Evolutionary conservation across 2,113 vertebrate genomes (phyloP).

Genomic region (Antigone vipio): DNA sequence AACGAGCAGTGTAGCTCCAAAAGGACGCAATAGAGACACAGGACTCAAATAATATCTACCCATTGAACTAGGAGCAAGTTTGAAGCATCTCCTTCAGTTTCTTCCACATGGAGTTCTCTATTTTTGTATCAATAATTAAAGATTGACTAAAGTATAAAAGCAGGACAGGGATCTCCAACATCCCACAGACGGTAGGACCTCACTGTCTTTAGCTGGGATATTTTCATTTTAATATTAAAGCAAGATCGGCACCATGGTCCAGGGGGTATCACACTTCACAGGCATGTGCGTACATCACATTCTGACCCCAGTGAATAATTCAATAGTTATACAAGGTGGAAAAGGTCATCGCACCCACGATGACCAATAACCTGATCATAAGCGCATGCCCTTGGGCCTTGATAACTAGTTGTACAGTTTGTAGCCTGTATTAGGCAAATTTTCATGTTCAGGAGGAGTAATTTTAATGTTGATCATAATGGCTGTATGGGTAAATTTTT

Average conservation of each 20-base stretch:
- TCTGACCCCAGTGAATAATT: neutral
- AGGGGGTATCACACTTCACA: neutral
- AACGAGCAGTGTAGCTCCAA: neutral
- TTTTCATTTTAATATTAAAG: neutral
- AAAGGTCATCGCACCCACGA: neutral
- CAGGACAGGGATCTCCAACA: neutral
- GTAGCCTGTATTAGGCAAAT: neutral
- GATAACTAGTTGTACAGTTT: neutral
- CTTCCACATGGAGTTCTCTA: neutral
- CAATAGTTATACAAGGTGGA: neutral
- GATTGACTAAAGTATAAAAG: neutral
- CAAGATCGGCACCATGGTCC: rapidly evolving
- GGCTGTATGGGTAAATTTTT: neutral
- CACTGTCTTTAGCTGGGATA: neutral
- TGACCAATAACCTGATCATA: neutral
- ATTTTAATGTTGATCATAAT: neutral
- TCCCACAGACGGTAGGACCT: neutral
- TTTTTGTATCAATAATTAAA: neutral
- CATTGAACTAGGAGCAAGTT: neutral
- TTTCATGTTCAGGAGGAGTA: neutral
- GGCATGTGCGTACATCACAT: neutral
- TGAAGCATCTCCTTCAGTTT: neutral
- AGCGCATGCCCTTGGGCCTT: neutral
- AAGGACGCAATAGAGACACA: neutral
- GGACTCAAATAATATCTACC: neutral